Evolutionary conservation across 2,888 invertebrate genomes (phyloP).

Genomic region (Mesochorus sp.): DNA sequence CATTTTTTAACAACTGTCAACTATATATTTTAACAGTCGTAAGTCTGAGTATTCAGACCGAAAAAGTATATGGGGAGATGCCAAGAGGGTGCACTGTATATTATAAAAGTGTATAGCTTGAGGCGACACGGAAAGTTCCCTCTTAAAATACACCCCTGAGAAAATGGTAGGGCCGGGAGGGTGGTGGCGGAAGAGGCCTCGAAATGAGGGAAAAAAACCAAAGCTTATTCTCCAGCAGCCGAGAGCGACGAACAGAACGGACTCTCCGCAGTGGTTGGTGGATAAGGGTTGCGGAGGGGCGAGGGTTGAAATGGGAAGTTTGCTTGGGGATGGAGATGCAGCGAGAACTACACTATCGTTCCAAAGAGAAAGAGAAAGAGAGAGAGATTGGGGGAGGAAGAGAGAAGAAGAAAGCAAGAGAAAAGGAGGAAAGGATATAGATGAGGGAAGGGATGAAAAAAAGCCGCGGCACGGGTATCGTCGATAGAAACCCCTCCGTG

Average conservation of each 20-base stretch:
- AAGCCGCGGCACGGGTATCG: constrained; percentile 49
- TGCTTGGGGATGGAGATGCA: constrained; percentile 24
- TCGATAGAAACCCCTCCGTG: constrained; percentile 10
- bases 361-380: constrained; percentile 31
- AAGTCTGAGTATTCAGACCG: too few species aligned
- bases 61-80: too few species aligned
- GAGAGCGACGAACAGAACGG: constrained; percentile 52
- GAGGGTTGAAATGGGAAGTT: constrained; percentile 22
- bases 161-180: constrained; percentile 59
- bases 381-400: constrained; percentile 27
- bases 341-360: constrained; percentile 17
- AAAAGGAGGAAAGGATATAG: constrained; percentile 24
- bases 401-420: too few species aligned
- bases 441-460: constrained; percentile 54
- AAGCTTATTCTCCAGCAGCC: constrained; percentile 53
- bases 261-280: constrained; percentile 30
- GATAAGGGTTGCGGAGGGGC: constrained; percentile 43
- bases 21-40: too few species aligned
- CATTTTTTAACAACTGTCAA: too few species aligned
- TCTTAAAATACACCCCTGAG: constrained; percentile 78
- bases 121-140: constrained; percentile 68
- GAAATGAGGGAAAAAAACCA: constrained; percentile 63
- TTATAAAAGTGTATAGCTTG: constrained; percentile 60
- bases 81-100: constrained; percentile 40
- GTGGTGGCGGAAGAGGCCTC: constrained; percentile 52